These are phyloP conservation scores for Hyposmocoma kahamanoa DNA, from an alignment of 1,140 invertebrate species.

Conservation along the genomic window DNA sequence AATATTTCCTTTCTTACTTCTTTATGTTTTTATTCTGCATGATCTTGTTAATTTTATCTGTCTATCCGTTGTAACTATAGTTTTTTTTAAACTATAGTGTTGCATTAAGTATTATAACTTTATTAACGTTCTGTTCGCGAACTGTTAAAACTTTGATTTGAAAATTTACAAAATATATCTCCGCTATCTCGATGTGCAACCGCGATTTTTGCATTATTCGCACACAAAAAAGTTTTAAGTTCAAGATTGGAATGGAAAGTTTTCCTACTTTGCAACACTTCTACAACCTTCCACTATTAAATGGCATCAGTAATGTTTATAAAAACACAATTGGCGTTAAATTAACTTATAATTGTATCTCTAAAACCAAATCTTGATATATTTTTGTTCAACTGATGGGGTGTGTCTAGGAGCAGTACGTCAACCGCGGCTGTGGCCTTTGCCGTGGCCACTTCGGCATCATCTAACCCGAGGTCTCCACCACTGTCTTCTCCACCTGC, in stretches of 20 bases:
- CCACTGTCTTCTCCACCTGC: slow-evolving; percentile 52
- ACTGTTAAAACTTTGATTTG: not conserved
- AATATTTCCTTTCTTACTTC: not conserved
- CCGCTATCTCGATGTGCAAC: not conserved
- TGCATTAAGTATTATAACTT: not conserved
- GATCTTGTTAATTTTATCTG: not conserved
- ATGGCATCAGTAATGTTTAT: too few relatives aligned
- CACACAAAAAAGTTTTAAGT: too few relatives aligned
- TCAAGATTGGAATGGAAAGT: too few relatives aligned
- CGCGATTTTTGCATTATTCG: not conserved
- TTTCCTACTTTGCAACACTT: too few relatives aligned
- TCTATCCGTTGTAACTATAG: not conserved
- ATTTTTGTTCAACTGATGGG: too few relatives aligned
- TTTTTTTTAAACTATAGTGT: not conserved
- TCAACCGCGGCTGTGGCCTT: slow-evolving; percentile 93
- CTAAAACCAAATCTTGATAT: too few relatives aligned
- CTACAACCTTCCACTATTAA: too few relatives aligned
- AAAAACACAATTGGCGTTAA: too few relatives aligned
- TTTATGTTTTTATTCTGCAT: not conserved
- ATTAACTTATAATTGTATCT: too few relatives aligned
- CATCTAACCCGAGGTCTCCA: slow-evolving; percentile 81
- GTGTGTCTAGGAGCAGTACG: slow-evolving; percentile 89
- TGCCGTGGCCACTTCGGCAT: slow-evolving; percentile 92
- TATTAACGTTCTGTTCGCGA: not conserved
- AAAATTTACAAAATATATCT: not conserved